These are phyloP conservation scores for Plodia interpunctella DNA, from an alignment of 1,140 invertebrate species.

Conservation along the genomic window DNA sequence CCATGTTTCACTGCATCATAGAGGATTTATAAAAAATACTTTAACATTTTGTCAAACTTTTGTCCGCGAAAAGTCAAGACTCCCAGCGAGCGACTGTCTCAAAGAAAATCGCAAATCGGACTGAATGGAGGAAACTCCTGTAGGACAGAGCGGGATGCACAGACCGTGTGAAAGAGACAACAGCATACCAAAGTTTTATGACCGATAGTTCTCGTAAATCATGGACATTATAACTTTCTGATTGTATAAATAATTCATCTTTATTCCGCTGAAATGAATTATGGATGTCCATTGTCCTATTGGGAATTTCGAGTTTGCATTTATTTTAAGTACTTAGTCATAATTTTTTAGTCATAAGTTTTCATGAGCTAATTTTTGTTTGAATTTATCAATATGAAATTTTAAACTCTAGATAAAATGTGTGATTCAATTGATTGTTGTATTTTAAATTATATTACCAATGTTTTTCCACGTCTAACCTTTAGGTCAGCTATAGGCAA, in stretches of 20 bases:
- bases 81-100: neutral
- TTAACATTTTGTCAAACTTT: neutral
- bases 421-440: too few species aligned
- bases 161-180: neutral
- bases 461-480: too few species aligned
- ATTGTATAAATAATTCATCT: slow-evolving; percentile 4
- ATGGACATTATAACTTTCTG: neutral
- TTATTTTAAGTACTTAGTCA: too few species aligned
- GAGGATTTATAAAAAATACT: neutral
- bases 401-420: too few species aligned
- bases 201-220: neutral
- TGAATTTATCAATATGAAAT: too few species aligned
- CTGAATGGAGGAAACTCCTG: slow-evolving; percentile 3
- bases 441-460: too few species aligned
- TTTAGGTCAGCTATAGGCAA: too few species aligned
- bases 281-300: neutral
- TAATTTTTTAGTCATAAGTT: too few species aligned
- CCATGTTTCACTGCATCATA: too few species aligned
- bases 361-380: too few species aligned
- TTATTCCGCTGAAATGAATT: neutral
- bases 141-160: neutral
- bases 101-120: neutral
- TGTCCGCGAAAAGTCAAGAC: neutral
- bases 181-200: neutral
- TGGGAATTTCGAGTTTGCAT: too few species aligned